phyloP scores from a whole-genome alignment of 2,797 vertebrate species.

The Nannoperca obscura region DNA sequence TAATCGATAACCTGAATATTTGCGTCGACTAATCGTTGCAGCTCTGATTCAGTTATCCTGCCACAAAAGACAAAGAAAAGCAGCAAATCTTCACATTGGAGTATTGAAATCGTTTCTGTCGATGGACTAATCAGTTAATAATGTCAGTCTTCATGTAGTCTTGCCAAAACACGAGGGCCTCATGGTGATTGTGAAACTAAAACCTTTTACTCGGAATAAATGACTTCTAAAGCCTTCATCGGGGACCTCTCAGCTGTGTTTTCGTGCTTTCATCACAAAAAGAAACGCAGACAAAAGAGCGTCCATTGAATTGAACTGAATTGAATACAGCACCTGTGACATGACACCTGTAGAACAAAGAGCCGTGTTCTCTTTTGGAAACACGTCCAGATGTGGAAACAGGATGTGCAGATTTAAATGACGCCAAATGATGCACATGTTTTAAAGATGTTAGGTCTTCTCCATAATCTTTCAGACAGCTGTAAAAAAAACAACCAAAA shows the following conservation, averaged over 20 bases:
- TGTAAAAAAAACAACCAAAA: conserved; percentile 5
- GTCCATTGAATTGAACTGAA: background rate
- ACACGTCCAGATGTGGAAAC: conserved; percentile 22
- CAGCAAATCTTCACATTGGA: background rate
- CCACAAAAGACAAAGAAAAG: background rate
- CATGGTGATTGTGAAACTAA: background rate
- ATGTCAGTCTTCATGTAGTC: background rate
- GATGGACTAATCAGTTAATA: background rate
- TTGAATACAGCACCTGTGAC: conserved; percentile 14
- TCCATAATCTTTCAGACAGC: background rate
- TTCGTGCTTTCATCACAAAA: conserved; percentile 25
- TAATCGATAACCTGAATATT: background rate
- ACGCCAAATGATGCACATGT: background rate
- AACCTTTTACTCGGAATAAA: conserved; percentile 3
- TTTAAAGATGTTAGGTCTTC: background rate
- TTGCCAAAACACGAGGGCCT: background rate
- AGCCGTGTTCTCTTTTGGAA: conserved; percentile 10
- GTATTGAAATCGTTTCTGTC: background rate
- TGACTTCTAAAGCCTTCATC: conserved; percentile 8
- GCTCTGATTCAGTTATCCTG: background rate
- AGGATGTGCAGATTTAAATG: conserved; percentile 5
- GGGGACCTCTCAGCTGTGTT: background rate
- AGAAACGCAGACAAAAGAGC: background rate
- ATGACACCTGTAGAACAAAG: conserved; percentile 55
- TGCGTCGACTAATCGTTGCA: no score